Base-by-base conservation (phyloP, 2,888 invertebrate species). In the Helobdella robusta region DNA sequence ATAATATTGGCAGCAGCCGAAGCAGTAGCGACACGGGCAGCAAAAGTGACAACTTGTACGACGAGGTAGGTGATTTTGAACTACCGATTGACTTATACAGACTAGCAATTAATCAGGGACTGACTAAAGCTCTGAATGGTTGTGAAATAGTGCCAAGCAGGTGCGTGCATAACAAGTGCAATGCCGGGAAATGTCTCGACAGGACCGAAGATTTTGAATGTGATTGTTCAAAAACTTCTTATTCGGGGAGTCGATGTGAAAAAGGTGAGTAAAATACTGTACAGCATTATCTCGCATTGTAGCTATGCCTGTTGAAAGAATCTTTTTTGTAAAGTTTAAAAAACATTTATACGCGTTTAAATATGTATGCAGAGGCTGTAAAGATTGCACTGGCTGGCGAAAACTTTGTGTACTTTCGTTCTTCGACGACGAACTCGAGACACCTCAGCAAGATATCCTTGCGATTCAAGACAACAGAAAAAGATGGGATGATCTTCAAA, bases 361-460 rank as follows among this genome's bases (percentile, higher is more conserved):
- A n/a, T n/a, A n/a, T n/a, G n/a, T n/a, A n/a, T n/a, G n/a, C 73
- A 78, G 78, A 69, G 66, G 76, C 78, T n/a, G 72, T 73, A 23
- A 72, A 74, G 62, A 75, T 73, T 23, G 70, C 72, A 18, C 74
- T 76, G 67, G 73, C 76, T 67, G 77, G 77, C 3, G 68, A 68
- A 0, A 68, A 70, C 2, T 68, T 68, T 23, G 66, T 73, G 0
- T 66, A 59, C 1, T 68, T 72, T 59, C 66, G 65, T 23, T 70
- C 72, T 34, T 67, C 69, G 11, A 67, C 70, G 4, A 68, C 71
- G 28, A 59, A 67, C 18, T 34, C 20, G 2, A 66, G 68, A 3
- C 78, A 79, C 70, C 73, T 73, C 4, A 74, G 79, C 63, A 77
- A 79, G 68, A 72, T 78, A 28, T 75, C 76, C 0, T 67, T 78